phyloP scores from a whole-genome alignment of 2,888 invertebrate genomes.

The Eubasilissa splendida region DNA sequence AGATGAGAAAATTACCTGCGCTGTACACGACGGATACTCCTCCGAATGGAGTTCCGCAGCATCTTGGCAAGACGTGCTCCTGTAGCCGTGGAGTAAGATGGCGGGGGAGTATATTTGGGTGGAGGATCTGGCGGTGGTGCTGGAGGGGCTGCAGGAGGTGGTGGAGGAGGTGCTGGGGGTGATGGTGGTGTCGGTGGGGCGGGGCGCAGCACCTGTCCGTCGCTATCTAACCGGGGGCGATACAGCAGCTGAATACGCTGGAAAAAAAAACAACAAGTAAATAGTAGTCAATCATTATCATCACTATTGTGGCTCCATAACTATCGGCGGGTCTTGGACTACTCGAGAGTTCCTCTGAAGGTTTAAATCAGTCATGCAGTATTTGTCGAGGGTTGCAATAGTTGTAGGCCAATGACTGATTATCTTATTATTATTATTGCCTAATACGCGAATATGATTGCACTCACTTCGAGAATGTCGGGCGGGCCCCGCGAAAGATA shows the following conservation, averaged over 20 bases:
- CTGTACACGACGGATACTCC: slow-evolving; percentile 82
- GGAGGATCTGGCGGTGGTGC: slow-evolving; percentile 73
- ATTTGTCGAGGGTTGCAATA: no score
- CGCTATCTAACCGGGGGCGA: slow-evolving; percentile 78
- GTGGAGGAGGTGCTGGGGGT: slow-evolving; percentile 65
- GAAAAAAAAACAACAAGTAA: slow-evolving; percentile 59
- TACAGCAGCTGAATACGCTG: slow-evolving; percentile 89
- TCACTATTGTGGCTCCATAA: no score
- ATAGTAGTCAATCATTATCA: no score
- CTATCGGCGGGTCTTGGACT: no score
- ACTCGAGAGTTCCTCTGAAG: no score
- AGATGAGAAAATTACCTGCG: slow-evolving; percentile 62
- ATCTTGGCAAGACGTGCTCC: slow-evolving; percentile 86
- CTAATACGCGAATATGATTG: background rate
- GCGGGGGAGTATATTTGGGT: slow-evolving; percentile 94
- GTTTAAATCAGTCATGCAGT: no score
- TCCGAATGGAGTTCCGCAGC: slow-evolving; percentile 82
- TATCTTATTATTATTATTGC: no score
- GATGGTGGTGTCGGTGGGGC: slow-evolving; percentile 58
- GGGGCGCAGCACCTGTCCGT: slow-evolving; percentile 60
- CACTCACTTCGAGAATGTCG: slow-evolving; percentile 88
- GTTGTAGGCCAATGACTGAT: no score
- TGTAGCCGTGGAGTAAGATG: slow-evolving; percentile 93
- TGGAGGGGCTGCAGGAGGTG: slow-evolving; percentile 60
- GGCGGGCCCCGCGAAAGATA: slow-evolving; percentile 89